These are phyloP conservation scores for Argyresthia albistria DNA, from an alignment of 2,888 invertebrate genomes.

Conservation along the genomic window DNA sequence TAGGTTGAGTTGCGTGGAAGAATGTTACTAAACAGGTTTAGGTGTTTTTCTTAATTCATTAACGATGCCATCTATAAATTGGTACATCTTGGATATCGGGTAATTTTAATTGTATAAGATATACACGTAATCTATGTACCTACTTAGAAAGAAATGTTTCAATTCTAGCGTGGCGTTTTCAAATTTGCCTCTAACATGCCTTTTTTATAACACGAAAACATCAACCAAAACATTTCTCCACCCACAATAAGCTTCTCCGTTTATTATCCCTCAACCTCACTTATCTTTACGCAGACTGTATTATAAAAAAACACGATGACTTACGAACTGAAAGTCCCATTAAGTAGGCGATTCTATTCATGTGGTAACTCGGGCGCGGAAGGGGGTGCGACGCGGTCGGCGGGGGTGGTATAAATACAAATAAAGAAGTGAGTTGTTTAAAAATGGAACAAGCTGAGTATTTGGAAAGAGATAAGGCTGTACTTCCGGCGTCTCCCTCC, in stretches of 20 bases:
- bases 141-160: no score
- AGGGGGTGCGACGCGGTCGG: conserved; percentile 21
- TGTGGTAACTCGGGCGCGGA: conserved; percentile 50
- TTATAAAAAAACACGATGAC: conserved; percentile 62
- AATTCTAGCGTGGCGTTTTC: no score
- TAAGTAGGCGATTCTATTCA: conserved; percentile 68
- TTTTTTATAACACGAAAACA: not conserved
- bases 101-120: no score
- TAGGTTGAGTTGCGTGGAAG: no score
- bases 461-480: conserved; percentile 65
- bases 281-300: conserved; percentile 35
- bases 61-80: no score
- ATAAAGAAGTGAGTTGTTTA: conserved; percentile 71
- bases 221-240: not conserved
- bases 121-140: no score
- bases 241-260: not conserved
- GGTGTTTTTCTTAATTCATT: no score
- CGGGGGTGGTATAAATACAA: conserved; percentile 50
- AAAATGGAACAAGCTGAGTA: conserved; percentile 69
- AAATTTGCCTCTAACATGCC: not conserved
- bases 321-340: conserved; percentile 71
- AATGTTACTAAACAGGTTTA: no score
- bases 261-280: not conserved
- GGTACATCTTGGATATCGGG: no score
- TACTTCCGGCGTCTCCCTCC: conserved; percentile 56